A percentile compares a stretch with the other conserved stretches of the same genome.
Evolutionary conservation across 2,888 invertebrate genomes (phyloP).

Genomic region (Omphaloscelis lunosa): DNA sequence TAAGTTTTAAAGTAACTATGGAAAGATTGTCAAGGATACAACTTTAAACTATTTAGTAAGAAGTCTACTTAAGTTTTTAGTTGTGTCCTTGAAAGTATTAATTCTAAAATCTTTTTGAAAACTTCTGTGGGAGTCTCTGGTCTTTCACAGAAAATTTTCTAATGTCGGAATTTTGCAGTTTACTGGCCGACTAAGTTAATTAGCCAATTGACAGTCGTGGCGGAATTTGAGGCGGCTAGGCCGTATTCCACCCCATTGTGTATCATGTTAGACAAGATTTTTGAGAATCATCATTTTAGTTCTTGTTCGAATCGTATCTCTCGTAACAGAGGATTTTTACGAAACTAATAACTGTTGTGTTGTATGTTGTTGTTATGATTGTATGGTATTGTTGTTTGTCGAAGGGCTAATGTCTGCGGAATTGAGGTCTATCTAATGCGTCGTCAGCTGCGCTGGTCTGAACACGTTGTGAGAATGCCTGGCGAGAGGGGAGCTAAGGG

Average conservation of each 20-base stretch:
- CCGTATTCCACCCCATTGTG: not conserved
- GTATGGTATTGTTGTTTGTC: too few relatives aligned
- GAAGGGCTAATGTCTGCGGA: too few relatives aligned
- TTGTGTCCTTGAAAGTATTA: not conserved
- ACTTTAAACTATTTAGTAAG: not conserved
- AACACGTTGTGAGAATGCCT: not conserved
- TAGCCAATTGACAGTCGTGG: too few relatives aligned
- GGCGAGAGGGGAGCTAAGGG: not conserved
- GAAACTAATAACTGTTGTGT: not conserved
- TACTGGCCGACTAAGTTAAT: not conserved
- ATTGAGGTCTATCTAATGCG: too few relatives aligned
- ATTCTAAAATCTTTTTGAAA: not conserved
- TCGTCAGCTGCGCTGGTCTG: not conserved
- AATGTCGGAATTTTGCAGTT: not conserved
- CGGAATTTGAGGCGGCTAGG: too few relatives aligned
- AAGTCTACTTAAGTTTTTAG: not conserved
- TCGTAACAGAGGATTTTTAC: constrained; percentile 2
- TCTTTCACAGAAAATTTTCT: not conserved
- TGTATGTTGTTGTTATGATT: too few relatives aligned
- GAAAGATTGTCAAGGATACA: not conserved
- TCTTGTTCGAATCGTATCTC: not conserved
- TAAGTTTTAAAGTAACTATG: not conserved
- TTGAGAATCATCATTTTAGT: not conserved
- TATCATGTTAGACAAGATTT: too few relatives aligned
- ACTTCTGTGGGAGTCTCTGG: not conserved